These are phyloP conservation scores for Sebastes fasciatus DNA, from an alignment of 2,113 vertebrate species.

Conservation along the genomic window DNA sequence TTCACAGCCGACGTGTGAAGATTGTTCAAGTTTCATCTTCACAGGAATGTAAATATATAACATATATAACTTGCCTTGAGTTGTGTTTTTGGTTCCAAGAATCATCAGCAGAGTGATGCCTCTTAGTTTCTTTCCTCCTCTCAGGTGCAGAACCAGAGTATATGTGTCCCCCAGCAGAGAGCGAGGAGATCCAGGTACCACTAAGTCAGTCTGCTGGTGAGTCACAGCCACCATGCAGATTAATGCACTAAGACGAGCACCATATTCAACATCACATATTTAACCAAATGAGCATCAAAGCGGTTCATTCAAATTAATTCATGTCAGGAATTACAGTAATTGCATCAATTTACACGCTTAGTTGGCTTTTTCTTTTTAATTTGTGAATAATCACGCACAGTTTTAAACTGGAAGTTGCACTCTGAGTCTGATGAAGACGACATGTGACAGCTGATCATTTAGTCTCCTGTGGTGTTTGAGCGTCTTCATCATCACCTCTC, in stretches of 20 bases:
- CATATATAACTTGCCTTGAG: too few relatives aligned
- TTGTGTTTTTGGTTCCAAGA: neutral
- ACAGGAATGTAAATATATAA: neutral
- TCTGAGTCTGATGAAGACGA: slow-evolving; percentile 1
- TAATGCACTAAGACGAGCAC: slow-evolving; percentile 1
- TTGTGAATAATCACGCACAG: slow-evolving; percentile 15
- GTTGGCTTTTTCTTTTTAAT: slow-evolving; percentile 14
- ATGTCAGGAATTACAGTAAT: slow-evolving; percentile 18
- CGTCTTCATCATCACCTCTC: neutral
- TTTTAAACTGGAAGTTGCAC: neutral
- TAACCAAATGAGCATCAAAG: neutral
- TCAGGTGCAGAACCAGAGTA: slow-evolving; percentile 32
- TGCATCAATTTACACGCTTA: neutral
- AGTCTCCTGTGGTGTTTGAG: slow-evolving; percentile 5
- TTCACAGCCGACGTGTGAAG: slow-evolving; percentile 58
- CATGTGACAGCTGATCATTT: slow-evolving; percentile 14
- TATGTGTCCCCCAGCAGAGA: slow-evolving; percentile 8
- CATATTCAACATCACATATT: neutral
- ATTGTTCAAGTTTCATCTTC: slow-evolving; percentile 37
- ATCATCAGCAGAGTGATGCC: slow-evolving; percentile 47
- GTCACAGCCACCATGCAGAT: slow-evolving; percentile 22
- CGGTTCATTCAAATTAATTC: neutral
- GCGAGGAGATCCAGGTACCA: slow-evolving; percentile 36
- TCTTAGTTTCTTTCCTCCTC: neutral
- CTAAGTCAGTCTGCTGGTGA: slow-evolving; percentile 46